phyloP scores from a whole-genome alignment of 2,113 vertebrate species.

The Anoplopoma fimbria region DNA sequence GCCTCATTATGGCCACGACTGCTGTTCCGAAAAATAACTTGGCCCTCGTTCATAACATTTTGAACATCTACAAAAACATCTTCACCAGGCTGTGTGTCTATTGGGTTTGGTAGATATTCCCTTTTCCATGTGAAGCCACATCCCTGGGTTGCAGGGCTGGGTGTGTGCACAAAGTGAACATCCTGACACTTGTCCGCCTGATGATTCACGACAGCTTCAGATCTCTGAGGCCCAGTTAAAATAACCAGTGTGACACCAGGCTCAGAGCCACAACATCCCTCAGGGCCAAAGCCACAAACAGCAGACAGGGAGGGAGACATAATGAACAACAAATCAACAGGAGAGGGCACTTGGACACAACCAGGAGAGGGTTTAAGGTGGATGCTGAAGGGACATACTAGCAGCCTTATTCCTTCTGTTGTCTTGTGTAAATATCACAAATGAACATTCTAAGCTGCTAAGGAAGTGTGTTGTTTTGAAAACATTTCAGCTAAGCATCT shows the following conservation, averaged over 20 bases:
- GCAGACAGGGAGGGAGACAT: conserved; percentile 35
- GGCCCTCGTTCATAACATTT: conserved; percentile 44
- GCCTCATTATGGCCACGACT: conserved; percentile 14
- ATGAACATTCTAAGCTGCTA: background rate
- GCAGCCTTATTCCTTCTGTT: background rate
- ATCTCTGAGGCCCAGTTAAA: conserved; percentile 61
- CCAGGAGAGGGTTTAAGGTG: conserved; percentile 12
- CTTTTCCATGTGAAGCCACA: conserved; percentile 62
- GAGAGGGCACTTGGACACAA: conserved; percentile 25
- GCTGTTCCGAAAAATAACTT: conserved; percentile 31
- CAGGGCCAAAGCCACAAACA: conserved; percentile 53
- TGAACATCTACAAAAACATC: conserved; percentile 53
- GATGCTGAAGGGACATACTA: background rate
- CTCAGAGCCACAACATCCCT: conserved; percentile 48
- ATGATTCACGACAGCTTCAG: conserved; percentile 73
- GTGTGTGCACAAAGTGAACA: conserved; percentile 60
- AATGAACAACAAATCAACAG: conserved; percentile 42
- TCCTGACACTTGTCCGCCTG: conserved; percentile 70
- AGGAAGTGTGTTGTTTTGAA: background rate
- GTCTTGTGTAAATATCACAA: background rate
- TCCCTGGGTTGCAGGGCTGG: conserved; percentile 56
- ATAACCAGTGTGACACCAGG: conserved; percentile 56
- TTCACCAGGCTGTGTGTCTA: conserved; percentile 2
- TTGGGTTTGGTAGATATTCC: conserved; percentile 50
- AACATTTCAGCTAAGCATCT: background rate